Base-by-base conservation (phyloP, 2,113 vertebrate species). In the Puffinus mauretanicus region DNA sequence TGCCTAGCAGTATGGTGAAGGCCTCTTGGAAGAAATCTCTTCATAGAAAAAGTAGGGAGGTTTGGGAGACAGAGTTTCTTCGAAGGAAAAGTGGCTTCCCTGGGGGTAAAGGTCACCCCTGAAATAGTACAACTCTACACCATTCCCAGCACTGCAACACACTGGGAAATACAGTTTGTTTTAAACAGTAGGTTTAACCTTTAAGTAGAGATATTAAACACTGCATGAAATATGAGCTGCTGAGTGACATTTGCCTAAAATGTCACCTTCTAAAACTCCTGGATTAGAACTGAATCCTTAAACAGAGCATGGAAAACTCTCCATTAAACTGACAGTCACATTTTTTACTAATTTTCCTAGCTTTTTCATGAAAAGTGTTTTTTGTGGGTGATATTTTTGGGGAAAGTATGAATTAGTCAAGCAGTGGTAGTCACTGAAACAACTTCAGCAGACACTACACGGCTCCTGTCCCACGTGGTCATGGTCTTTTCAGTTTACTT, bases 171-270 rank as follows among this genome's bases (percentile, higher is more conserved):
- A 40, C 0, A 40, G 49, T 36, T 64, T 54, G 13, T 42, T 96
- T 80, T 73, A 73, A 95, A 66, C 24, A 44, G 60, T 71, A 77
- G 30, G 11, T 40, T 47, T 91, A 96, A 85, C 54, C 70, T 94
- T 91, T 86, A 38, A 83, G 27, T 38, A 54, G 42, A 92, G 16
- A 40, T 83, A 71, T 73, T 93, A 80, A 77, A 88, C 62, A 54
- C 25, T 47, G 51, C 29, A 66, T 21, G 6, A 88, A 93, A 75
- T 80, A 94, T 1, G 9, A 86, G 19, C 42, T 85, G 20, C 75
- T 77, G 75, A 90, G 38, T 86, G 71, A 64, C 71, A 88, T 93
- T 93, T 94, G 52, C 70, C 58, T 80, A 82, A 93, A 96, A 94
- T 90, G 15, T 58, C 82, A 91, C 30, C 34, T 61, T 76, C 30